phyloP scores from a whole-genome alignment of 2,888 invertebrate genomes.

The Scaptomyza caliginosa region DNA sequence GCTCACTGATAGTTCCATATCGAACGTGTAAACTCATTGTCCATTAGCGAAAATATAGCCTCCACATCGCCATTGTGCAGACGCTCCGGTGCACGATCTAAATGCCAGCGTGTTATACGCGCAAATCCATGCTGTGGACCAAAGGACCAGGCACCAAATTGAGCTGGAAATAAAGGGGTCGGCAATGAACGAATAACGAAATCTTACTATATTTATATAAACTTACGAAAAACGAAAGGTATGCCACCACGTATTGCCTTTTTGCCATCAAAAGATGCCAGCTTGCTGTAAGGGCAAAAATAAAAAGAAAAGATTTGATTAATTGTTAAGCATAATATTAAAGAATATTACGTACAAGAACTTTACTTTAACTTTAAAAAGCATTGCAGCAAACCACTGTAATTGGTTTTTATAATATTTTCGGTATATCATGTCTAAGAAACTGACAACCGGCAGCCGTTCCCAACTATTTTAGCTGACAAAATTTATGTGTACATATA shows the following conservation, averaged over 20 bases:
- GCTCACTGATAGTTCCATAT: constrained; percentile 97
- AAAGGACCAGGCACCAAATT: constrained; percentile 97
- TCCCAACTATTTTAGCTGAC: constrained; percentile 35
- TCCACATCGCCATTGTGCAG: constrained; percentile 95
- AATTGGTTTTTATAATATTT: neutral
- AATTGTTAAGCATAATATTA: neutral
- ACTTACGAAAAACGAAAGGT: constrained; percentile 98
- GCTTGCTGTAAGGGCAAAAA: constrained; percentile 90
- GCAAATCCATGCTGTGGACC: constrained; percentile 99
- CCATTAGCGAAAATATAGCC: constrained; percentile 95
- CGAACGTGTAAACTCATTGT: constrained; percentile 95
- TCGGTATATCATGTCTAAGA: constrained; percentile 8
- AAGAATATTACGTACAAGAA: neutral
- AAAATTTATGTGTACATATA: constrained; percentile 22
- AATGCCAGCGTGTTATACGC: constrained; percentile 94
- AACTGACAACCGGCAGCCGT: constrained; percentile 17
- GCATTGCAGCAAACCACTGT: neutral
- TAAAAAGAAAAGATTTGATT: constrained; percentile 1
- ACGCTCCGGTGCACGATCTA: constrained; percentile 94
- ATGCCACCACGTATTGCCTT: constrained; percentile 98
- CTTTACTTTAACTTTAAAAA: neutral
- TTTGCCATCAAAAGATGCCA: constrained; percentile 97
- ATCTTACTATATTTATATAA: too few species aligned
- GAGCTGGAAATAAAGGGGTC: constrained; percentile 87
- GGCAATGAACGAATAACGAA: too few species aligned